Base-by-base conservation (phyloP, 2,797 vertebrate genomes). In the Zenarchopterus dispar region DNA sequence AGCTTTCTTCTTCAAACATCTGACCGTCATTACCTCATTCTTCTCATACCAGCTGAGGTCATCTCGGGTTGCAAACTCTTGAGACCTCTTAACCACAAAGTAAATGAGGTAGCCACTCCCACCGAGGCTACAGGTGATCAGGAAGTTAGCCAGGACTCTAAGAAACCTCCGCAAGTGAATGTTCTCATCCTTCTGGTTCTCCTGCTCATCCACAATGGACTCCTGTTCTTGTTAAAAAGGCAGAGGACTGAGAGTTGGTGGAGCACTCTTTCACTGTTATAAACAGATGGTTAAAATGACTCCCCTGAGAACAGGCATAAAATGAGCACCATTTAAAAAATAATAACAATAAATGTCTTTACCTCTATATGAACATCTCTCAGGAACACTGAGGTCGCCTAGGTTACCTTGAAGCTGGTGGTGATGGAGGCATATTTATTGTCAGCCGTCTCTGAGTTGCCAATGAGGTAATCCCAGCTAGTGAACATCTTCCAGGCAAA, bases 401-500 rank as follows among this genome's bases (percentile, higher is more conserved):
- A 13, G 36, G 19, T 85, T 93, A 99, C 97, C 96, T 98, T 98
- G 88, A 99, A 99, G 87, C 96, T 98, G 77, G 97, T 99, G 78
- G 97, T 98, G 89, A 99, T 97, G 83, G 97, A 99, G 59, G 94
- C 96, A 9, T 94, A 98, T 58, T 97, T 99, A 90, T 97, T 99
- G 91, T 99, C 97, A 0, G 97, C 97, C 0, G 97, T 98, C 84
- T 99, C 97, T 7, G 97, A 84, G 23, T 99, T 99, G 70, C 97
- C 97, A 1, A 99, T 99, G 77, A 99, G 94, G 85, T 98, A 99
- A 88, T 99, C 97, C 97, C 97, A 99, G 90, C 98, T 99, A 83
- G 97, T 99, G 92, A 99, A 99, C 97, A 99, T 98, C 90, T 99
- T 99, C 95, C 97, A 99, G 87, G 95, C 95, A 60, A 99, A 99